Evolutionary conservation across 1,140 invertebrate species (phyloP), one percentile per base, ranked within the genome.

Genomic region (Drosophila pectinifera): DNA sequence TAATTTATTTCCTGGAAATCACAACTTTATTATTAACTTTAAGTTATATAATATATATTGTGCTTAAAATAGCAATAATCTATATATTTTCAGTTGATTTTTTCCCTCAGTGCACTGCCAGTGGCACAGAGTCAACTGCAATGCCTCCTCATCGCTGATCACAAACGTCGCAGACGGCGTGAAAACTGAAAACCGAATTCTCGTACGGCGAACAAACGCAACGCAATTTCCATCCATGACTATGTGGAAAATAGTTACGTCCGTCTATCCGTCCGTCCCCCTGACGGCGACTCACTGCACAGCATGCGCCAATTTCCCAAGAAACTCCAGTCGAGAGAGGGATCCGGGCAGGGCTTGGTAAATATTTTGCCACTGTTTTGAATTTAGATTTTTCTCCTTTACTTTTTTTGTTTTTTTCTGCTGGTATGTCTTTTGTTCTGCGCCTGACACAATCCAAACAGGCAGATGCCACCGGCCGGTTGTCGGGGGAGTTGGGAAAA

Each of bases 271-370:
- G 62, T 77, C 51, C 22, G 22, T 77, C 51, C 65, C 42, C 63
- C 53, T 72, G 80, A 65, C 63, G 73, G 69, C 62, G 41, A 68
- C 78, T 75, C 83, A 80, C 83, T 84, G 83, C 83, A 80, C 83
- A 88, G 83, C 83, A 89, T 88, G 83, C 83, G 83, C 83, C 83
- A 88, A 89, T 88, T 88, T 88, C 83, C 78, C 67, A 84, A 69
- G 83, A 88, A 88, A 90, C 49, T 63, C 77, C 51, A 82, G 64
- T 68, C 28, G 64, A 69, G 34, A 69, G 34, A 24, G 59, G 48
- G 41, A 68, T 62, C 67, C 54, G 65, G 59, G 65, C 78, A 67
- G 62, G 81, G 67, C 81, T 63, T 77, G 82, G 82, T 82, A 80
- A 81, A 84, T 80, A 88, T 89, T 82, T 88, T 88, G 83, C 83